Conservation (phyloP, 2,113 vertebrate genomes). For the Seriola quinqueradiata region DNA sequence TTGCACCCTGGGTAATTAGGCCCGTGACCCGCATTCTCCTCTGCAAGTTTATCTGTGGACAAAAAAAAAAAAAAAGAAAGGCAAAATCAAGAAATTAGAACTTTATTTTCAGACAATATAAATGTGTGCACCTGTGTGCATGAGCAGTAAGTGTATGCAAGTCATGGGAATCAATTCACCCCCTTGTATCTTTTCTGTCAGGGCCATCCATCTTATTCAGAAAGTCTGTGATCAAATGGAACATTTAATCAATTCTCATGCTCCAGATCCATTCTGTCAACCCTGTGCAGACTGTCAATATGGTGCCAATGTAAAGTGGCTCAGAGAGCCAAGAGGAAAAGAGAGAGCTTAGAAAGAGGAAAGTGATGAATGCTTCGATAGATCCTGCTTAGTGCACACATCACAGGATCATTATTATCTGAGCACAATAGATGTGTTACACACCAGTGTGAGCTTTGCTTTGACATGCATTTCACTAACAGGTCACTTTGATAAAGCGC, state of each 20-base stretch:
- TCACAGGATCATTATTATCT: constrained; percentile 28
- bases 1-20: constrained; percentile 98
- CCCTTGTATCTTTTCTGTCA: constrained; percentile 66
- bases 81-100: constrained; percentile 26
- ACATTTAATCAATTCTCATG: constrained; percentile 72
- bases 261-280: constrained; percentile 62
- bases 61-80: constrained; percentile 9
- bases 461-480: constrained; percentile 19
- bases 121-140: not conserved
- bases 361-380: constrained; percentile 54
- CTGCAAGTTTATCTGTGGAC: constrained; percentile 95
- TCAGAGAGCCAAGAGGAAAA: constrained; percentile 43
- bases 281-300: constrained; percentile 62
- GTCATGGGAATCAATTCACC: constrained; percentile 51
- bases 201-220: constrained; percentile 75
- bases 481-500: not conserved
- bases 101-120: constrained; percentile 17
- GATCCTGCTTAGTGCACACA: constrained; percentile 19
- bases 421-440: not conserved
- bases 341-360: constrained; percentile 14
- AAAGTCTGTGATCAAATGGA: constrained; percentile 63
- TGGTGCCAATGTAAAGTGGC: constrained; percentile 54
- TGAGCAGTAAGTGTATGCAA: not conserved
- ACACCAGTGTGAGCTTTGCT: not conserved
- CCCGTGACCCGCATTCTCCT: constrained; percentile 98